Evolutionary conservation across 2,797 vertebrate species (phyloP), one percentile per base, ranked within the genome.

Genomic region (Pipistrellus kuhlii): DNA sequence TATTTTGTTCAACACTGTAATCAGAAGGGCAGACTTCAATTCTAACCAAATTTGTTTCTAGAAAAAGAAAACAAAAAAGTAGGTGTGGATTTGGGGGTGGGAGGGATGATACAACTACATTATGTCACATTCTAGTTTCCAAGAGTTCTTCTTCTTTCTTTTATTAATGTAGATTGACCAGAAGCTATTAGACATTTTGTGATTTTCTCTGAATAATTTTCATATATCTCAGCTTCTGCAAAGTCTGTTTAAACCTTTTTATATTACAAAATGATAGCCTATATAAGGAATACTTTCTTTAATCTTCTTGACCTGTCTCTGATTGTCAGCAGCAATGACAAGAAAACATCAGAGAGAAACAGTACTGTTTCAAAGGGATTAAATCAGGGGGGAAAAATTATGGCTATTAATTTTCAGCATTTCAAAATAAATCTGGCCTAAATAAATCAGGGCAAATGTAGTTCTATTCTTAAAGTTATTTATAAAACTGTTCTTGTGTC

Each of bases 191-290:
- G n/a, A 69, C 51, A 59, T 92, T 71, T 69, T 81, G 38, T 44
- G 75, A 75, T 89, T 78, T 89, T 85, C 25, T 89, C n/a, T 68
- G 62, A 84, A 88, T 88, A 92, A 80, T 75, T 92, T 92, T 82
- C 69, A 62, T 30, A 72, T 88, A 71, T 38, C 30, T 88, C 14
- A 64, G 14, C 53, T 71, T 77, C 23, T 44, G 72, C 15, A 88
- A 91, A 77, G 77, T 91, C 69, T 76, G 11, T 72, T 66, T n/a
- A 81, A 69, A 75, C 30, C 5, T 82, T 87, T 59, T 69, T 44
- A n/a, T 64, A 77, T 77, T 71, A 83, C 4, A 84, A 88, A 88
- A 92, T 64, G 64, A 91, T 71, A 10, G 5, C 53, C 17, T 44
- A 71, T 25, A 5, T 35, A 84, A 77, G 30, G 10, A 77, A 77